These are phyloP conservation scores for Ptilorrhoa leucosticta DNA, from an alignment of 2,113 vertebrate species.

Conservation along the genomic window DNA sequence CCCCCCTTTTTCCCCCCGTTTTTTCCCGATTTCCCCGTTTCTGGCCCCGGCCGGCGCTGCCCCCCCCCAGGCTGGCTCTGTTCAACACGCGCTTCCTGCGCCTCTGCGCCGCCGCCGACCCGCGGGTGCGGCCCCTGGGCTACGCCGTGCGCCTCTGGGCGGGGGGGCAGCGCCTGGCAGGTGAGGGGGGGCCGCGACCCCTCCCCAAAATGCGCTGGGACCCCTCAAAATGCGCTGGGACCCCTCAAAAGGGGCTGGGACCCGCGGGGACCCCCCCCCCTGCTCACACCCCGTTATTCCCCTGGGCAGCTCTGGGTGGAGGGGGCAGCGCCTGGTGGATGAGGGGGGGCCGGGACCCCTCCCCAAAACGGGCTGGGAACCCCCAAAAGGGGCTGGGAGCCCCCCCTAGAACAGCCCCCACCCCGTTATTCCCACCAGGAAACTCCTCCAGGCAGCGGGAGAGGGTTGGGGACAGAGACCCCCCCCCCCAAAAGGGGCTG, in stretches of 20 bases:
- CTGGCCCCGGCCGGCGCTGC: too few relatives aligned
- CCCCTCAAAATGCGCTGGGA: background rate
- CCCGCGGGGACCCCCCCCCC: background rate
- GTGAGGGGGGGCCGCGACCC: background rate
- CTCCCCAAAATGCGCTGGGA: background rate
- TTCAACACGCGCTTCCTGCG: background rate
- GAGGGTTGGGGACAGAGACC: too few relatives aligned
- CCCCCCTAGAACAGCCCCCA: background rate
- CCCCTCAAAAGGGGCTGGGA: slow-evolving; percentile 61
- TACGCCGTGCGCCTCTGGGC: background rate
- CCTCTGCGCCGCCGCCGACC: background rate
- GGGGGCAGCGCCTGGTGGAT: too few relatives aligned
- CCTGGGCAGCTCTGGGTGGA: too few relatives aligned
- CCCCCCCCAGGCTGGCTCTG: background rate
- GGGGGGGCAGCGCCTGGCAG: background rate
- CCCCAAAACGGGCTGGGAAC: background rate
- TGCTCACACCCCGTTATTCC: too few relatives aligned
- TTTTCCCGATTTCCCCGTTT: background rate
- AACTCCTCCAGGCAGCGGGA: background rate
- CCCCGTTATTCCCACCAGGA: background rate
- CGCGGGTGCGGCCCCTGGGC: background rate
- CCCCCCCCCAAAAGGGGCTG: slow-evolving; percentile 60
- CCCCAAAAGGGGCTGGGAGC: background rate
- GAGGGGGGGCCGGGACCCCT: background rate
- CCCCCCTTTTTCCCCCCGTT: background rate